Evolutionary conservation across 2,888 invertebrate species (phyloP), one percentile per base, ranked within the genome.

Genomic region (Dioctria linearis): DNA sequence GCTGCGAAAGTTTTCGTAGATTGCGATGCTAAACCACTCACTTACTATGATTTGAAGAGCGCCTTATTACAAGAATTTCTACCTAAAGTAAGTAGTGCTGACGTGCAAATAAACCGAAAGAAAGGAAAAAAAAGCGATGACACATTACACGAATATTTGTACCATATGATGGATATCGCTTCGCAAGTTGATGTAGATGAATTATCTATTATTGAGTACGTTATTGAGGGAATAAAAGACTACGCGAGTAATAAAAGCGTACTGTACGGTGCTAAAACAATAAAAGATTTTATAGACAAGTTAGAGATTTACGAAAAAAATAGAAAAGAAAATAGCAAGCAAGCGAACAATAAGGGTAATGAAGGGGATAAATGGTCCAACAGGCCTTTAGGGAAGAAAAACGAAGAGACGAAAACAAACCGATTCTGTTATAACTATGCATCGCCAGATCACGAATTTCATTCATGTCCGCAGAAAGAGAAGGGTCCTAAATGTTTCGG

Each of bases 401-500:
- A 49, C 49, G 49, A 49, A 49, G 5, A 49, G 5, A 5, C 49
- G 5, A 63, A 13, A 9, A 25, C n/a, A 25, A 59, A 59, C 6
- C 8, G 59, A n/a, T 59, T n/a, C 8, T 63, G 63, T 63, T 63
- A 13, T 8, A 63, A 63, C 8, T 63, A 25, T 37, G 63, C 13
- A 3, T 63, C 63, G 3, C 11, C 25, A 3, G 8, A 5, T 3
- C 63, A 63, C 9, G 63, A 63, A 4, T n/a, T n/a, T n/a, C n/a
- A n/a, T n/a, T n/a, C n/a, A n/a, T n/a, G n/a, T n/a, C n/a, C n/a
- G n/a, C n/a, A 63, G 5, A 63, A 63, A 8, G 37, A 13, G 4
- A 63, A 13, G 5, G 63, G 63, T 63, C 63, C 63, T 3, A 63
- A 63, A 13, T 63, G 63, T 13, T 63, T 63, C 63, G 8, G 63